phyloP scores from a whole-genome alignment of 2,888 invertebrate species.

The Abrostola triplasia region DNA sequence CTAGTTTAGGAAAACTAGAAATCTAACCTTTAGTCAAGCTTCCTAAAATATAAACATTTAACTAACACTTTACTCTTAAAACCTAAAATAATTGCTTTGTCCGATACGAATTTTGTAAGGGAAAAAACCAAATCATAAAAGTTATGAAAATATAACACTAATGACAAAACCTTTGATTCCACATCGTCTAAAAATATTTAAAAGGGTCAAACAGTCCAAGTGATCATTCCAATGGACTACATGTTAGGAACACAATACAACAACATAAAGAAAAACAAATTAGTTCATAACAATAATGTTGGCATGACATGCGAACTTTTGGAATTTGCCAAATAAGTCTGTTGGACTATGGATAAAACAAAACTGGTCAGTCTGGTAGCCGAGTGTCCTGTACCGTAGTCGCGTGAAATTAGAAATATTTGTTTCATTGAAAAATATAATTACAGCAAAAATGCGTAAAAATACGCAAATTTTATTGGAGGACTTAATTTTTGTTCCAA shows the following conservation, averaged over 20 bases:
- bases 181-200: slow-evolving; percentile 54
- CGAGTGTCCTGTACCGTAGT: slow-evolving; percentile 51
- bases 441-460: no score
- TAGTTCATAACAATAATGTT: slow-evolving; percentile 65
- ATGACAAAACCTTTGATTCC: slow-evolving; percentile 60
- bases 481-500: background rate
- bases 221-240: slow-evolving; percentile 71
- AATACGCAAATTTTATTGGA: background rate
- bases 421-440: background rate
- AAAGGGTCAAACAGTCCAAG: slow-evolving; percentile 67
- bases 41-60: no score
- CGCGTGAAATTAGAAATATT: slow-evolving; percentile 14
- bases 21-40: background rate
- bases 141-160: background rate
- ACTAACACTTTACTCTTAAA: no score
- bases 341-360: slow-evolving; percentile 34
- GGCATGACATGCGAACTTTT: slow-evolving; percentile 80
- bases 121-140: background rate
- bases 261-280: slow-evolving; percentile 67
- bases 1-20: background rate
- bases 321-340: slow-evolving; percentile 50
- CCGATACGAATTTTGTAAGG: background rate
- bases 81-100: no score
- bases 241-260: slow-evolving; percentile 72
- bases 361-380: slow-evolving; percentile 43